These are phyloP conservation scores for Batillaria attramentaria DNA, from an alignment of 1,140 invertebrate species.

Conservation along the genomic window DNA sequence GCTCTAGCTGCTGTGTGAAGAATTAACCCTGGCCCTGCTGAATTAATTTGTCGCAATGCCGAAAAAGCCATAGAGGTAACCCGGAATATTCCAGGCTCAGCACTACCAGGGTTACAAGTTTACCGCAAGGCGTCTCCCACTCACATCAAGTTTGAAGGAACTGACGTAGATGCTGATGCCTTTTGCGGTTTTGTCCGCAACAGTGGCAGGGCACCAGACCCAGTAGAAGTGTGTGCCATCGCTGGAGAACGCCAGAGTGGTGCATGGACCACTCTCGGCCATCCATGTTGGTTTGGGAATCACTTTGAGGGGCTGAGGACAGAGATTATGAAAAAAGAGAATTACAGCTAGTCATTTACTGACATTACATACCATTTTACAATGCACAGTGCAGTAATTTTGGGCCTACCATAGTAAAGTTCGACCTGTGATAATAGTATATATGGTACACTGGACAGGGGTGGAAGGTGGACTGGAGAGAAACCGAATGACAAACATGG, in stretches of 20 bases:
- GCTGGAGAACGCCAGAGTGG: conserved; percentile 66
- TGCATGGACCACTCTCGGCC: conserved; percentile 48
- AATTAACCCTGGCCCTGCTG: neutral
- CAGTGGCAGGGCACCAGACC: conserved; percentile 64
- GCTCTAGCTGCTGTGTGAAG: too few species aligned
- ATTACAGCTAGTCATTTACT: too few species aligned
- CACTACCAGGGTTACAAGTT: neutral
- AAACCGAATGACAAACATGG: too few species aligned
- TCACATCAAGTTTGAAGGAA: conserved; percentile 58
- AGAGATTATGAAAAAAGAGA: neutral
- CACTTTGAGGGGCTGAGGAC: conserved; percentile 42
- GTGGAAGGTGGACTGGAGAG: too few species aligned
- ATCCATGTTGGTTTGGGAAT: conserved; percentile 54
- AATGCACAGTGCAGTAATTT: too few species aligned
- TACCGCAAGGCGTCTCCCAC: neutral
- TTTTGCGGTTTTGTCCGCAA: conserved; percentile 63
- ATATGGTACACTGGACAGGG: too few species aligned
- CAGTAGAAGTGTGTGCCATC: conserved; percentile 69
- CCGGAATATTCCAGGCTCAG: neutral
- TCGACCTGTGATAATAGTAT: too few species aligned
- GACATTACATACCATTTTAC: too few species aligned
- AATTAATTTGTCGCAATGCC: neutral
- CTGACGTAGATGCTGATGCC: conserved; percentile 62
- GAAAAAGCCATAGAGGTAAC: neutral
- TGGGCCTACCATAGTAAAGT: too few species aligned